phyloP scores from a whole-genome alignment of 1,140 invertebrate genomes.

The Orius insidiosus region DNA sequence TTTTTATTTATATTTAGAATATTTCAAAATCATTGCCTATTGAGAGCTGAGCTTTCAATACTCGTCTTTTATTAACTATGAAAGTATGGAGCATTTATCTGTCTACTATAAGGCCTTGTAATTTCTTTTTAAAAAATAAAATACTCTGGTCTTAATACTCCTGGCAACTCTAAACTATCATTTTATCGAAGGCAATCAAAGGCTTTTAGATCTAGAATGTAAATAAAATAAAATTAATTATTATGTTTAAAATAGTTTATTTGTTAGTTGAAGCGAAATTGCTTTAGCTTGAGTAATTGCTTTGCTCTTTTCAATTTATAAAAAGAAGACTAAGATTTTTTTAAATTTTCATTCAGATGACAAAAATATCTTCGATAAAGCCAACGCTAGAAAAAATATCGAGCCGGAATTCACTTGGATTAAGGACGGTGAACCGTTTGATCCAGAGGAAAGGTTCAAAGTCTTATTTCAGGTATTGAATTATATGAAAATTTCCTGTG shows the following conservation, averaged over 20 bases:
- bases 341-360: conserved; percentile 42
- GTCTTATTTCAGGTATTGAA: conserved; percentile 51
- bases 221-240: conserved; percentile 1
- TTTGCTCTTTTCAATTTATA: not conserved
- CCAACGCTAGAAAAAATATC: conserved; percentile 52
- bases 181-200: no score
- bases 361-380: conserved; percentile 59
- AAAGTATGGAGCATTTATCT: no score
- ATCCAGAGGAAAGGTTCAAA: conserved; percentile 85
- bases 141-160: no score
- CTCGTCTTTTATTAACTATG: no score
- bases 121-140: no score
- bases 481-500: not conserved
- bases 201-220: not conserved
- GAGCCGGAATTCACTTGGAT: conserved; percentile 78
- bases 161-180: no score
- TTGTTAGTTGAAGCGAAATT: not conserved
- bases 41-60: no score
- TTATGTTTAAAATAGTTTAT: not conserved
- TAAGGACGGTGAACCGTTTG: conserved; percentile 72
- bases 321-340: not conserved
- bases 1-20: no score
- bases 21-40: no score
- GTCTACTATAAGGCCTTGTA: no score
- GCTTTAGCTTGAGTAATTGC: not conserved